Evolutionary conservation across 2,113 vertebrate species (phyloP).

Genomic region (Aldabrachelys gigantea): DNA sequence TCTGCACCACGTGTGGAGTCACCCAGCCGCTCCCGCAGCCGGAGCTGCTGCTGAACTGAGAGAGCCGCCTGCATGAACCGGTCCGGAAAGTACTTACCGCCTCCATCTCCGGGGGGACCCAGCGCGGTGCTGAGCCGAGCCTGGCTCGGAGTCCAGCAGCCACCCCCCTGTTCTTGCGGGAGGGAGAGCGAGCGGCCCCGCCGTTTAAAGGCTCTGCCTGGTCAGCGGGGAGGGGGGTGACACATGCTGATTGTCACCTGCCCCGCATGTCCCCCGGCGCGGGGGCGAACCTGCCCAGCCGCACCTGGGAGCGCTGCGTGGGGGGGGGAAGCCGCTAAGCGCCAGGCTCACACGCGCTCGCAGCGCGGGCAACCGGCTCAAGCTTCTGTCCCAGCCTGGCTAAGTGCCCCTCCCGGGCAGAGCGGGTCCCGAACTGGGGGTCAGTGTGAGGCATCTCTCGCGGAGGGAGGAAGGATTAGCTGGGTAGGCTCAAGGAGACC

Average conservation of each 20-base stretch:
- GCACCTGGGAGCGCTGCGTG: slow-evolving; percentile 26
- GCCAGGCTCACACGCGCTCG: too few relatives aligned
- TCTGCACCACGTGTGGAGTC: background rate
- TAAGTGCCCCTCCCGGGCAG: background rate
- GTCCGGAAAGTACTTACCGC: background rate
- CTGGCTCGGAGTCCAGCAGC: too few relatives aligned
- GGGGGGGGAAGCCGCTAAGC: too few relatives aligned
- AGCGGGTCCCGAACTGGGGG: too few relatives aligned
- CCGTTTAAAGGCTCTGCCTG: background rate
- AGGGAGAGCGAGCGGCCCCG: fast-evolving
- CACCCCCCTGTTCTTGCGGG: fast-evolving
- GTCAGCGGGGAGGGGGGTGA: background rate
- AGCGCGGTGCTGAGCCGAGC: fast-evolving
- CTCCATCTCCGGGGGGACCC: background rate
- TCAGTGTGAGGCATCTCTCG: too few relatives aligned
- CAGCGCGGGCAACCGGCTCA: too few relatives aligned
- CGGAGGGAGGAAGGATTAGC: too few relatives aligned
- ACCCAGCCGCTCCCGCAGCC: too few relatives aligned
- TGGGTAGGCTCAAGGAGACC: background rate
- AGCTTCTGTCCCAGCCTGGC: too few relatives aligned
- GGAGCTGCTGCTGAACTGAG: too few relatives aligned
- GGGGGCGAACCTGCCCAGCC: background rate
- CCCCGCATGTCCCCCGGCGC: background rate
- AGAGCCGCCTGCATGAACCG: background rate
- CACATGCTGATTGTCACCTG: background rate